Evolutionary conservation across 64 coral and sea anemone genomes (phyloP), one percentile per base, ranked within the genome.

Genomic region (Acropora yongei): DNA sequence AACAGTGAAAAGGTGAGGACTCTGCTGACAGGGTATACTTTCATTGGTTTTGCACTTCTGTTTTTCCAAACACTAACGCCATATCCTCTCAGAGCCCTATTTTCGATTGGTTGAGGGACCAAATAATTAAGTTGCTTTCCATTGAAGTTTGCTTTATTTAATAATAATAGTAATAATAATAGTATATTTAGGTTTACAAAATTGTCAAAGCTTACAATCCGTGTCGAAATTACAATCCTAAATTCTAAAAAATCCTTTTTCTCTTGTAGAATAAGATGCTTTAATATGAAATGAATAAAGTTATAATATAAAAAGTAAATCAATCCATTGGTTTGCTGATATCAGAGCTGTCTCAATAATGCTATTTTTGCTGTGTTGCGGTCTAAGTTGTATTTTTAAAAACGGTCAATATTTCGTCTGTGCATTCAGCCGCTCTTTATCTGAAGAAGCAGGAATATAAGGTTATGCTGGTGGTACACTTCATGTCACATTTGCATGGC

Each of bases 371-470:
- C 78, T 80, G 78, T 80, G 57, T 80, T 80, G 78, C 20, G 78
- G 78, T 80, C 60, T 30, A 44, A 80, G 78, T 80, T 80, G 78
- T 80, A 80, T 58, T 80, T 80, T 80, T 80, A 80, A 80, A 80
- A 80, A 63, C 58, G 14, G 78, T 80, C 78, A 80, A 80, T 80
- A 58, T 80, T 80, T 80, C 2, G 78, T 80, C 78, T 42, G 78
- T 80, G 4, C 78, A 30, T 80, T 80, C 78, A 80, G 48, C 51
- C 30, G 20, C 78, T 80, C 78, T 80, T 80, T 80, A 80, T 47
- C 68, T 76, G 65, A 47, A 42, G 58, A 78, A 76, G 78, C 77
- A 61, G 72, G 72, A 40, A 89, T 78, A 89, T 67, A 89, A 75
- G 73, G 73, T 75, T 75, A 75, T 75, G 30, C 45, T 75, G 40